Evolutionary conservation across 2,888 invertebrate genomes (phyloP), one percentile per base, ranked within the genome.

Genomic region (Nemapogon koenigi): DNA sequence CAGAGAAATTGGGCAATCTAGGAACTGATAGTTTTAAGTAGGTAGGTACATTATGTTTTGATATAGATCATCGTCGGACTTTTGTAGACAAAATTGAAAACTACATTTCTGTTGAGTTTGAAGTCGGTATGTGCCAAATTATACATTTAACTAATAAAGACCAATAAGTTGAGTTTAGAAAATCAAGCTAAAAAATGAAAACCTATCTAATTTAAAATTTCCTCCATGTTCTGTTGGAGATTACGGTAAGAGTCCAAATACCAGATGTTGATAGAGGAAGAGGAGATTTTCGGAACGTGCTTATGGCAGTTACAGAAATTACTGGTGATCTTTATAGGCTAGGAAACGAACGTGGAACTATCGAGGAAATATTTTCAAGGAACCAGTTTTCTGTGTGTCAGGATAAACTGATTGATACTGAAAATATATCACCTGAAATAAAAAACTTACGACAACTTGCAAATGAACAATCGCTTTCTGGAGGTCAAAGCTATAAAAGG

Each of bases 351-450:
- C 18, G 41, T 27, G 45, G 39, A 32, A 49, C 45, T 31, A 46
- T 46, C 15, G 41, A 22, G 30, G 37, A 46, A 43, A 40, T 45
- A 38, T 47, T 46, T 43, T 47, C 47, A 40, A 41, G 46, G 40
- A 48, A 48, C 38, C 41, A 46, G 43, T 46, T 49, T 40, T 44
- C 41, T 36, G 46, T 44, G 37, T 49, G 44, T 40, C 17, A 45
- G 33, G 33, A 27, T 46, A 49, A 46, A 41, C 45, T 46, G 38
- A 38, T 43, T 30, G 37, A 42, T 28, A 8, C 36, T 8, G 32
- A 44, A 40, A 41, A 43, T 32, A 38, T 48, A 31, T 48, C 46
- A 41, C 27, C 41, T 18, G 43, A 43, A 40, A 47, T n/a, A n/a
- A 45, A 37, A 48, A 43, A 28, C 13, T n/a, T 45, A 35, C 38